These are phyloP conservation scores for Antheraea mylitta DNA, from an alignment of 1,140 invertebrate genomes.

Conservation along the genomic window DNA sequence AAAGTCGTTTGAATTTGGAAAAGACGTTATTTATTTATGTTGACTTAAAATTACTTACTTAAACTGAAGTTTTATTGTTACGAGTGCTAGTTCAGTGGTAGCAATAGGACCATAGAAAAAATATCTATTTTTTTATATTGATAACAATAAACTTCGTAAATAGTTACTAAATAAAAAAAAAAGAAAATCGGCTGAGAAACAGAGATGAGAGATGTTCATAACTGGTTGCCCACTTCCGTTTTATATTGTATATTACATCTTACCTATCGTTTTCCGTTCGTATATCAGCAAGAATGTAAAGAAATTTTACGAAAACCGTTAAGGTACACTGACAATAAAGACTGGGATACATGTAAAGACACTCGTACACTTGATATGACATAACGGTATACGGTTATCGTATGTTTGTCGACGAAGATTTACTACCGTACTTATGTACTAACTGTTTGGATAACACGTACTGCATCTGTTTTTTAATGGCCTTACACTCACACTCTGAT, in stretches of 20 bases:
- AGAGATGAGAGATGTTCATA: too few relatives aligned
- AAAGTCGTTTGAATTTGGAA: background rate
- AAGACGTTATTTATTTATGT: background rate
- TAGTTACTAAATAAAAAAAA: too few relatives aligned
- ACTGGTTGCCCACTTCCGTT: too few relatives aligned
- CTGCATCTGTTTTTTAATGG: slow-evolving; percentile 35
- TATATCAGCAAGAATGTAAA: background rate
- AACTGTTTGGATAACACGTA: slow-evolving; percentile 44
- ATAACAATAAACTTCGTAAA: too few relatives aligned
- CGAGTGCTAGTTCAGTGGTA: too few relatives aligned
- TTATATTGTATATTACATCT: too few relatives aligned
- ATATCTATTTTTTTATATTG: too few relatives aligned
- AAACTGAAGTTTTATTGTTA: too few relatives aligned
- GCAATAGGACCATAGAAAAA: too few relatives aligned
- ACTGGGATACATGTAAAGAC: background rate
- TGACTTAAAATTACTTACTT: background rate
- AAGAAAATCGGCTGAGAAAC: too few relatives aligned
- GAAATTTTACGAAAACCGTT: background rate
- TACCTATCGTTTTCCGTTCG: too few relatives aligned
- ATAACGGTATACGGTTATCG: slow-evolving; percentile 36
- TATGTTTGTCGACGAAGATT: slow-evolving; percentile 50
- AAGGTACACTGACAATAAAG: background rate
- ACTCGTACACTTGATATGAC: slow-evolving; percentile 20
- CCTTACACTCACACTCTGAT: background rate
- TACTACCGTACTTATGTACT: slow-evolving; percentile 27